These are phyloP conservation scores for Thymelicus sylvestris DNA, from an alignment of 2,888 invertebrate genomes.

Conservation along the genomic window DNA sequence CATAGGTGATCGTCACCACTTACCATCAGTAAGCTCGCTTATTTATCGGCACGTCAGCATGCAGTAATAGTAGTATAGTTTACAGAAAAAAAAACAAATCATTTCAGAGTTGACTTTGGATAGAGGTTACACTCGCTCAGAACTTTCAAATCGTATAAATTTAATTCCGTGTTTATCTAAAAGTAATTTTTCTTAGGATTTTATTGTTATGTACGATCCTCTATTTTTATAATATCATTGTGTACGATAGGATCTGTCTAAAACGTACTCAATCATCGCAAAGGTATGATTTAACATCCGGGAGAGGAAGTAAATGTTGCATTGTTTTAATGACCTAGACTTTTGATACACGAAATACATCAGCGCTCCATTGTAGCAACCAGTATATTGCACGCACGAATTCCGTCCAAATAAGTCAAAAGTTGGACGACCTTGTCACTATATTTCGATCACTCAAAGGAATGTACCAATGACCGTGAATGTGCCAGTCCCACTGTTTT, in stretches of 20 bases:
- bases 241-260: not conserved
- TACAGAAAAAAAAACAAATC: too few relatives aligned
- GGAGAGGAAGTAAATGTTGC: conserved; percentile 16
- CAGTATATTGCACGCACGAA: conserved; percentile 21
- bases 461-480: conserved; percentile 69
- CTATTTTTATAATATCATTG: too few relatives aligned
- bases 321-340: conserved; percentile 33
- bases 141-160: too few relatives aligned
- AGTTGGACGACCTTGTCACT: conserved; percentile 59
- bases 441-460: conserved; percentile 58
- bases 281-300: not conserved
- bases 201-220: not conserved
- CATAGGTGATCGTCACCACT: too few relatives aligned
- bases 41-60: too few relatives aligned
- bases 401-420: conserved; percentile 39
- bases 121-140: too few relatives aligned
- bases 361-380: conserved; percentile 21
- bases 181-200: too few relatives aligned
- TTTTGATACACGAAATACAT: conserved; percentile 29
- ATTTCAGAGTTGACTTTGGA: too few relatives aligned
- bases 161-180: too few relatives aligned
- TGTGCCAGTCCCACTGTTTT: conserved; percentile 43
- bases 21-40: too few relatives aligned
- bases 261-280: conserved; percentile 1
- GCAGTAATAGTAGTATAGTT: too few relatives aligned